Evolutionary conservation across 2,888 invertebrate species (phyloP), one percentile per base, ranked within the genome.

Genomic region (Syrphus vitripennis): DNA sequence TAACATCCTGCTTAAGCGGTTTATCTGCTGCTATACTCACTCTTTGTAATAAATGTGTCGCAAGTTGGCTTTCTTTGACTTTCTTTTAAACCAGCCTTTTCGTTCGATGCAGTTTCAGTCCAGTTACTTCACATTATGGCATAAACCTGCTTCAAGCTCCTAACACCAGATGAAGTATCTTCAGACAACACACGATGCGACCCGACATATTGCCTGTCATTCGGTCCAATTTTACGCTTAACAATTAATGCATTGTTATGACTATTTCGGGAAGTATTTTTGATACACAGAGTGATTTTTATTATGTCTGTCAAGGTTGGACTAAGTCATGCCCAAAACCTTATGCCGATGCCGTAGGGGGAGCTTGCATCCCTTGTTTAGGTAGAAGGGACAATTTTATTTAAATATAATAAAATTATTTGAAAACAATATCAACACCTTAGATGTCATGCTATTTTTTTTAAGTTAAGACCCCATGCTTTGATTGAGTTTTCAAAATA

Each of bases 31-130:
- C 45, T 19, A 76, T 48, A 57, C 21, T 53, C 21, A 37, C 42
- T 53, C 53, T 34, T 37, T 29, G 70, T 50, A 48, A 70, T 61
- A 29, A n/a, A n/a, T 77, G 48, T 78, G 77, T 78, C 77, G 61
- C 61, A 71, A 78, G 50, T 29, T 34, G 16, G n/a, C 24, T 57
- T 10, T 31, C 34, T 75, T 42, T 45, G 53, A 78, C 61, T 78
- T 78, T 71, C 78, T 53, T 78, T 42, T 12, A 61, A 78, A 50
- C 53, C 63, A 29, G 12, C 31, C 19, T 59, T 57, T 6, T n/a
- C 31, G 10, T n/a, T 77, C 70, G 19, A 6, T 24, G 59, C 34
- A 26, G 37, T 42, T 19, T 26, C 6, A 16, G 42, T 57, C 6
- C 19, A 16, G 16, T 45, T 45, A 19, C 42, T 19, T 19, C 42